Evolutionary conservation across 1,140 invertebrate species (phyloP).

Genomic region (Drosophila nigrodunni): DNA sequence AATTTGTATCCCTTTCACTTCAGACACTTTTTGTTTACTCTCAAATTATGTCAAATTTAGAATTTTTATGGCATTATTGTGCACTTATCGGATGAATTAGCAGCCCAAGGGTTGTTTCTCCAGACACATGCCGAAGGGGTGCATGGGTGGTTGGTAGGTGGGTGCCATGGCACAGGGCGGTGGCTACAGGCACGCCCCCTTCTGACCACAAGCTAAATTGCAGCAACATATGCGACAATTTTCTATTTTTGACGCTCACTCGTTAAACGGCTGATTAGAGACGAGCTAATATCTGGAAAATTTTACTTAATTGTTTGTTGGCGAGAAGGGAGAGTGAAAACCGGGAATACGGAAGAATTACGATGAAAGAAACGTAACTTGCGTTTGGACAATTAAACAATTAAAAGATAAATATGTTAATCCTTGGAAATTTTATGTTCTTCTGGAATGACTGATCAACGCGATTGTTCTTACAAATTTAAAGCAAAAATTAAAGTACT

Average conservation of each 20-base stretch:
- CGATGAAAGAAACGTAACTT: background rate
- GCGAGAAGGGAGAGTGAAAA: background rate
- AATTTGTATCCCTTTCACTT: background rate
- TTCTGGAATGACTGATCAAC: no score
- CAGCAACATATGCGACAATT: constrained; percentile 77
- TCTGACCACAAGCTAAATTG: constrained; percentile 72
- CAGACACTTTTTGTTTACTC: constrained; percentile 50
- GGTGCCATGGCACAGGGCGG: constrained; percentile 10
- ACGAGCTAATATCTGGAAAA: constrained; percentile 32
- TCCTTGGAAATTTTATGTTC: background rate
- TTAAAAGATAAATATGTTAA: background rate
- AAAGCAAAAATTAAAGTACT: constrained; percentile 14
- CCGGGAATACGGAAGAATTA: background rate
- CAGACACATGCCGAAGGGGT: no score
- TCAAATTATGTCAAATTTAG: constrained; percentile 63
- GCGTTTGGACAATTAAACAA: background rate
- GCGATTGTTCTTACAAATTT: background rate
- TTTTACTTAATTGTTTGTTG: constrained; percentile 2
- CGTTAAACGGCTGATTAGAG: constrained; percentile 63
- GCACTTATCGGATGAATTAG: constrained; percentile 80
- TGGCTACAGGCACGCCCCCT: constrained; percentile 24
- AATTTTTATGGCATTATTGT: constrained; percentile 72
- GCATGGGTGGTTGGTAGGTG: background rate
- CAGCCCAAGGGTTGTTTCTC: constrained; percentile 40
- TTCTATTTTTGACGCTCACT: constrained; percentile 49